Conservation (phyloP, 2,797 vertebrate species). For the Chloroceryle amazona region DNA sequence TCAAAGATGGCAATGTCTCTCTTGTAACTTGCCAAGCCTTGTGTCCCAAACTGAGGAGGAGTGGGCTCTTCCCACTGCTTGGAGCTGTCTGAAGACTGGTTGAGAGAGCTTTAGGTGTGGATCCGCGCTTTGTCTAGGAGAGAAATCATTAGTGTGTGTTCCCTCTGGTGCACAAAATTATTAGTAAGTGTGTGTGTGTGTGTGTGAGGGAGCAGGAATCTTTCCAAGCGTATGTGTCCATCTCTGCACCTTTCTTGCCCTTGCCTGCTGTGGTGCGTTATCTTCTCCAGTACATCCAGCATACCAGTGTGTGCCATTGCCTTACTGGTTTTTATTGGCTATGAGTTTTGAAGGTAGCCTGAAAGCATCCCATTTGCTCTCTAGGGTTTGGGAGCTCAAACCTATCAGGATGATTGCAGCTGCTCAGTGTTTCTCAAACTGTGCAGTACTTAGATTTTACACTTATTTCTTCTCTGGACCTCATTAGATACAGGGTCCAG, state of each 20-base stretch:
- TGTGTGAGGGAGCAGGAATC: background rate
- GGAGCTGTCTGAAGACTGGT: background rate
- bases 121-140: background rate
- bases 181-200: background rate
- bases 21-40: background rate
- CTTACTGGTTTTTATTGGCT: background rate
- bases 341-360: background rate
- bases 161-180: rapidly evolving
- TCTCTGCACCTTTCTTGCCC: background rate
- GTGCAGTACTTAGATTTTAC: background rate
- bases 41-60: background rate
- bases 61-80: background rate
- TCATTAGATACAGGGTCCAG: background rate
- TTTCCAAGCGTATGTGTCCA: background rate
- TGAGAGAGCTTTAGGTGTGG: background rate
- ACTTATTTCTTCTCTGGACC: background rate
- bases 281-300: background rate
- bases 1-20: background rate
- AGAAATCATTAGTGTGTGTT: background rate
- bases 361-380: background rate
- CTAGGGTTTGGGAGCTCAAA: background rate
- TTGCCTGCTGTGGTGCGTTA: background rate
- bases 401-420: background rate
- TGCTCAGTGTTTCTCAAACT: background rate
- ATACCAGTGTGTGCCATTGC: rapidly evolving